phyloP scores from a whole-genome alignment of 2,797 vertebrate species.

The Staurois parvus region DNA sequence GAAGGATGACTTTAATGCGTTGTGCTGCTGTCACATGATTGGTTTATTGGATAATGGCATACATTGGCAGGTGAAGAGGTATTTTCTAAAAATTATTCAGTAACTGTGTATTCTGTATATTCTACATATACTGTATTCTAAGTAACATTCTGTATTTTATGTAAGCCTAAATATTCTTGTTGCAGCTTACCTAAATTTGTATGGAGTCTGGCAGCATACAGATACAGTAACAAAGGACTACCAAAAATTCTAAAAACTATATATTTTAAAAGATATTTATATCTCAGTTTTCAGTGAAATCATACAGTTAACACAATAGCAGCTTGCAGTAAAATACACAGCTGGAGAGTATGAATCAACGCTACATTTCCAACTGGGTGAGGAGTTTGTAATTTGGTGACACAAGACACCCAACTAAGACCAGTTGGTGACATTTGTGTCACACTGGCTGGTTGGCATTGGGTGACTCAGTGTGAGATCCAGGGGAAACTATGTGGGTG shows the following conservation, averaged over 20 bases:
- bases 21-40: too few relatives aligned
- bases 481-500: background rate
- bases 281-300: background rate
- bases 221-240: background rate
- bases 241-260: background rate
- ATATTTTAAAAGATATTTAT: background rate
- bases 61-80: too few relatives aligned
- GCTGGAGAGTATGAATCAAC: background rate
- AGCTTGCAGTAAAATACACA: background rate
- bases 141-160: too few relatives aligned
- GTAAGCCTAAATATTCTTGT: too few relatives aligned
- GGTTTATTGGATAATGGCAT: too few relatives aligned
- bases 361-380: background rate
- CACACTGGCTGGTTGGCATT: background rate
- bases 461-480: background rate
- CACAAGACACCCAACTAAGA: background rate
- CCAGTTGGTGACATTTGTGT: background rate
- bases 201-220: background rate
- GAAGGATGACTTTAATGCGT: too few relatives aligned
- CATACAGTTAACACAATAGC: background rate
- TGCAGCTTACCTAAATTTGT: background rate
- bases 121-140: too few relatives aligned
- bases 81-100: too few relatives aligned
- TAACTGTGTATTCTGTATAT: too few relatives aligned
- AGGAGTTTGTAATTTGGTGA: background rate